Conservation (phyloP, 2,797 vertebrate genomes). For the Miichthys miiuy region DNA sequence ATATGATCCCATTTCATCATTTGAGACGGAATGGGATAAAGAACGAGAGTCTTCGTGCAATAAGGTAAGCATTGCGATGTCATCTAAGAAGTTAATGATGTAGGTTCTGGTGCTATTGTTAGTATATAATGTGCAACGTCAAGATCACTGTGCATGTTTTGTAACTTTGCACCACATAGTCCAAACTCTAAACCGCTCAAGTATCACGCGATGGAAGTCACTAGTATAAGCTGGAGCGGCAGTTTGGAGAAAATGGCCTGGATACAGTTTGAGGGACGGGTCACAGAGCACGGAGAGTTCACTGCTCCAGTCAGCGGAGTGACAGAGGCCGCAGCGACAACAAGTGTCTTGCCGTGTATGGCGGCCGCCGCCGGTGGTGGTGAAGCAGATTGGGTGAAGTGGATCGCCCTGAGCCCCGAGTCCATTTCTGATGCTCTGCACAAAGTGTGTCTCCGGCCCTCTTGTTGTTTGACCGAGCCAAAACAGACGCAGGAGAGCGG, state of each 20-base stretch:
- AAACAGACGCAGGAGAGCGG: conserved; percentile 68
- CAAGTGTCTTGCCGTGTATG: conserved; percentile 47
- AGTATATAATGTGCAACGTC: not conserved
- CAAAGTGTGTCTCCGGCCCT: conserved; percentile 71
- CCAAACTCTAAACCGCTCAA: conserved; percentile 23
- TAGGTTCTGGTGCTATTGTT: not conserved
- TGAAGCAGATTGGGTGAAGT: conserved; percentile 59
- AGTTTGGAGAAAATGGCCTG: conserved; percentile 42
- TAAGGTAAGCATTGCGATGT: not conserved
- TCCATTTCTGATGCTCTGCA: conserved; percentile 69
- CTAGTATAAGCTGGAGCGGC: conserved; percentile 36
- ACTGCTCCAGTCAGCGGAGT: conserved; percentile 24
- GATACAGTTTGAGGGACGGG: conserved; percentile 50
- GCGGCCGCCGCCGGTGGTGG: conserved; percentile 7
- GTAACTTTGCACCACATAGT: conserved; percentile 5
- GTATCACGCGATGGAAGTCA: conserved; percentile 7
- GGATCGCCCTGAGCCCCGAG: conserved; percentile 65
- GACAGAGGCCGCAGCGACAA: conserved; percentile 55
- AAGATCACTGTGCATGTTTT: not conserved
- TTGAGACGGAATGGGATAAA: not conserved
- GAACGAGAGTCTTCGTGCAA: not conserved
- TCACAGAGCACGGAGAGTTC: conserved; percentile 47
- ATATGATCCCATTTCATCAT: too few species aligned
- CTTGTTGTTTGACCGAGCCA: conserved; percentile 66
- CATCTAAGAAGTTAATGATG: not conserved